phyloP scores from a whole-genome alignment of 1,140 invertebrate species.

The Drosophila sproati region DNA sequence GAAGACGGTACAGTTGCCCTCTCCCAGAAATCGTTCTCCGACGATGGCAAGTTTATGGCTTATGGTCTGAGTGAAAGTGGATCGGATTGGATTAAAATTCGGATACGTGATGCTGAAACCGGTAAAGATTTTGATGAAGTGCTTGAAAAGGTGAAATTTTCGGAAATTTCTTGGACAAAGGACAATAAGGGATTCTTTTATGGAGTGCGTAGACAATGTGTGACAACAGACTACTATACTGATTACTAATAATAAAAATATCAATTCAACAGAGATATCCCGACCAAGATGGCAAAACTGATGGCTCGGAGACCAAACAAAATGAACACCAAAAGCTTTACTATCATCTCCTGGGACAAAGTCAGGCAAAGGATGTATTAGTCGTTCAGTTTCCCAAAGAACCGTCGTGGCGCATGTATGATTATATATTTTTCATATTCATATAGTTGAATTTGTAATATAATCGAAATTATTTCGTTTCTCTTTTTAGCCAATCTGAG shows the following conservation, averaged over 20 bases:
- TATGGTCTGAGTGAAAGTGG: slow-evolving; percentile 96
- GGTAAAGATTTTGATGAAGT: slow-evolving; percentile 95
- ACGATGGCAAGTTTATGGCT: slow-evolving; percentile 95
- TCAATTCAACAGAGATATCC: slow-evolving; percentile 85
- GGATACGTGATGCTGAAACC: slow-evolving; percentile 91
- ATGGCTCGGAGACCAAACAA: slow-evolving; percentile 95
- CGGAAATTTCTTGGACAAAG: slow-evolving; percentile 96
- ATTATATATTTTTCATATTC: not conserved
- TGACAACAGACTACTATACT: not conserved
- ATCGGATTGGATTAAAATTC: slow-evolving; percentile 97
- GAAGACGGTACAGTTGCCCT: slow-evolving; percentile 97
- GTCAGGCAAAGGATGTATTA: slow-evolving; percentile 94
- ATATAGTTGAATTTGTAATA: not conserved
- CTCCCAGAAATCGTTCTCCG: slow-evolving; percentile 92
- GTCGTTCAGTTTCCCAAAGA: slow-evolving; percentile 96
- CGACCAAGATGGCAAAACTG: slow-evolving; percentile 91
- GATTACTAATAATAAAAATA: not conserved
- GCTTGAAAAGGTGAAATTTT: slow-evolving; percentile 96
- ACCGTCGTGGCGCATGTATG: slow-evolving; percentile 96
- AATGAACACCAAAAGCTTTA: slow-evolving; percentile 97
- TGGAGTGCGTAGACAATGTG: slow-evolving; percentile 87
- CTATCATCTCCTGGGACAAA: slow-evolving; percentile 95
- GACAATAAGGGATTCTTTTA: slow-evolving; percentile 98
- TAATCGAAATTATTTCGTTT: not conserved
- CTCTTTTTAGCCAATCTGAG: slow-evolving; percentile 85